phyloP scores from a whole-genome alignment of 1,140 invertebrate species.

The Apocrypta bakeri region DNA sequence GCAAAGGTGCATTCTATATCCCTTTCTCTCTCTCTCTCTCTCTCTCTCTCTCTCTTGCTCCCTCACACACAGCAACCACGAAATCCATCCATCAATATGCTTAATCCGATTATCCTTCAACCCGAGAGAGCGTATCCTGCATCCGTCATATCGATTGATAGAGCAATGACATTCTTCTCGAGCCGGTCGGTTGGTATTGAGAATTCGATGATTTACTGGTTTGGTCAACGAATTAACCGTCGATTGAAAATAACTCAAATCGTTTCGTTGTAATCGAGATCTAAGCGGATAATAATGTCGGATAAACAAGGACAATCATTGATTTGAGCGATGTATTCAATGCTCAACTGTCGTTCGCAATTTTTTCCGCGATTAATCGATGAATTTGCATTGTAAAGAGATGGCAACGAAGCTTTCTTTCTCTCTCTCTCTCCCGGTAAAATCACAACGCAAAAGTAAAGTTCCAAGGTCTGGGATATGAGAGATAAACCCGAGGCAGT shows the following conservation, averaged over 20 bases:
- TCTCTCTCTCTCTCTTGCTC: too few species aligned
- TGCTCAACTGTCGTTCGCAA: too few species aligned
- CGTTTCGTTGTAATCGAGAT: too few species aligned
- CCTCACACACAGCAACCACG: slow-evolving; percentile 35
- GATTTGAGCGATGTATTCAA: too few species aligned
- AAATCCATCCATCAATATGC: slow-evolving; percentile 64
- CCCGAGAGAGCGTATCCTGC: slow-evolving; percentile 45
- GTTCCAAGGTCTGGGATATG: slow-evolving; percentile 17
- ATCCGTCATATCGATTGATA: slow-evolving; percentile 59
- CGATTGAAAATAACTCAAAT: too few species aligned
- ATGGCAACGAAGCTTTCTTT: neutral
- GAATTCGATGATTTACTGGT: too few species aligned
- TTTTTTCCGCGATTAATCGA: neutral
- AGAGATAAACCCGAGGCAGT: slow-evolving; percentile 64
- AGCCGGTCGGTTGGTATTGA: too few species aligned
- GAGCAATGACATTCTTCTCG: neutral
- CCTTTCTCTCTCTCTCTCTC: too few species aligned
- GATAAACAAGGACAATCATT: too few species aligned
- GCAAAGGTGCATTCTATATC: neutral
- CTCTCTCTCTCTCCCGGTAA: neutral
- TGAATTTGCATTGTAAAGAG: slow-evolving; percentile 13
- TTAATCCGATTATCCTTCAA: slow-evolving; percentile 61
- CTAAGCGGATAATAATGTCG: too few species aligned
- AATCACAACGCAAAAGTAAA: neutral
- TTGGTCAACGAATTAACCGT: too few species aligned